Conservation (phyloP, 2,797 vertebrate species). For the Epinephelus awoara region DNA sequence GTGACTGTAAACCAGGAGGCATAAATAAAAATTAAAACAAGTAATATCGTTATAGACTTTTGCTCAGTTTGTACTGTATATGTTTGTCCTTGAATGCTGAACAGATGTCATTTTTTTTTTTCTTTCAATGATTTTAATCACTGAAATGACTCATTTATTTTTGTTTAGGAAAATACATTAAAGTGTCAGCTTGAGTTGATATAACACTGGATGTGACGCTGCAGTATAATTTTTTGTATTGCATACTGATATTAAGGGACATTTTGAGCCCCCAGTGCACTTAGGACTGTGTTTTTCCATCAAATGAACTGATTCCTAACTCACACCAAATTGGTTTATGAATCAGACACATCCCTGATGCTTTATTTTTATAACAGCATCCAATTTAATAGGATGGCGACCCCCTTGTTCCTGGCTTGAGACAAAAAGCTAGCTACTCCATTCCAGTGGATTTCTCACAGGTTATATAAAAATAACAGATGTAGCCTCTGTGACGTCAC, state of each 20-base stretch:
- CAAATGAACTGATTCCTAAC: constrained; percentile 15
- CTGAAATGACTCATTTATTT: background rate
- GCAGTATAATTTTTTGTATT: background rate
- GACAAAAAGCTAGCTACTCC: no score
- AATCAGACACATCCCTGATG: background rate
- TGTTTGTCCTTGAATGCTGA: background rate
- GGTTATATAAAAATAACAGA: no score
- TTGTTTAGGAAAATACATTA: constrained; percentile 1
- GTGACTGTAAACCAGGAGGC: background rate
- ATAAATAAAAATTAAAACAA: background rate
- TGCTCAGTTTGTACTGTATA: background rate
- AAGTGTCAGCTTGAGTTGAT: background rate
- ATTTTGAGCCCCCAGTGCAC: background rate
- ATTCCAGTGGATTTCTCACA: no score
- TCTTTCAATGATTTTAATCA: background rate
- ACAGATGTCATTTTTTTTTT: background rate
- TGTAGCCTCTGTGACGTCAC: no score
- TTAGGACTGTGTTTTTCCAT: constrained; percentile 7
- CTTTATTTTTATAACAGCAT: background rate
- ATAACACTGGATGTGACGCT: background rate
- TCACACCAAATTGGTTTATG: constrained; percentile 11
- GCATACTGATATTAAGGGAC: constrained; percentile 3
- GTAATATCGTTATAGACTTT: background rate
- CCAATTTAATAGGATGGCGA: no score
- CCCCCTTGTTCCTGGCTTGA: no score